Evolutionary conservation across 2,113 vertebrate species (phyloP).

Genomic region (Hassar affinis): DNA sequence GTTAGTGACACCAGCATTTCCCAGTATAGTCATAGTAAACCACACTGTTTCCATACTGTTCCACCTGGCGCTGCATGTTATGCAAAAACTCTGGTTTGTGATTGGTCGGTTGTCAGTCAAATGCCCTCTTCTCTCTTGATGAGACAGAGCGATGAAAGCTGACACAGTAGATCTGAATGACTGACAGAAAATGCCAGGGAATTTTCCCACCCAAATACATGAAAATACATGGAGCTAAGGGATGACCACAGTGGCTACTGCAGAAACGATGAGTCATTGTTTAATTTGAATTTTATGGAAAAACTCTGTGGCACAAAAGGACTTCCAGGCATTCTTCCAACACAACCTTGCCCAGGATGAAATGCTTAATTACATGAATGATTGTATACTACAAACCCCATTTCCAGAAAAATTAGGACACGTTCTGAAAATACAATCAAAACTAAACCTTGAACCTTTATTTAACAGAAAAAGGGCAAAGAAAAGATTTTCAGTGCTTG

Average conservation of each 20-base stretch:
- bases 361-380: background rate
- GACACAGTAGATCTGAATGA: background rate
- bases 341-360: background rate
- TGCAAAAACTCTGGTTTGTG: slow-evolving; percentile 3
- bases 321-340: background rate
- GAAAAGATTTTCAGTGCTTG: no score
- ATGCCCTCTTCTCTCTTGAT: background rate
- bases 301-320: background rate
- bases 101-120: slow-evolving; percentile 1
- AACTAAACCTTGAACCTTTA: no score
- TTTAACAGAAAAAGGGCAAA: no score
- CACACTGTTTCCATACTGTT: background rate
- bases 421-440: no score
- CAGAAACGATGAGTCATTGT: background rate
- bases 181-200: no score
- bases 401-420: no score
- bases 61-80: background rate
- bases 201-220: background rate
- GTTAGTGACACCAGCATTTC: background rate
- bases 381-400: no score
- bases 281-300: background rate
- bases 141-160: background rate
- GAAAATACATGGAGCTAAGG: slow-evolving; percentile 2
- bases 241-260: background rate
- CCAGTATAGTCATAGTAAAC: background rate